Base-by-base conservation (phyloP, 64 coral and sea anemone genomes). In the Actinia equina region DNA sequence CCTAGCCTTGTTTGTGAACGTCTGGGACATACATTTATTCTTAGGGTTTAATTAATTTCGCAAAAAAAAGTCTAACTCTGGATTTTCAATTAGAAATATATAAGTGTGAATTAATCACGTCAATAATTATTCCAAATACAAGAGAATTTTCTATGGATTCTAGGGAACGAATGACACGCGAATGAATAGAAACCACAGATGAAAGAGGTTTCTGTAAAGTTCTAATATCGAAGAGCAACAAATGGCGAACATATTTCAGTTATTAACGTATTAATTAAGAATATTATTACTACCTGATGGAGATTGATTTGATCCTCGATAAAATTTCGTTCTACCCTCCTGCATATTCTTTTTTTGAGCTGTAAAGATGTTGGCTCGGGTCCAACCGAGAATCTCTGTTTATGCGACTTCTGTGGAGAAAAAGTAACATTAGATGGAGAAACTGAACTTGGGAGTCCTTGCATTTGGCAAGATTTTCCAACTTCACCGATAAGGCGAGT, bases 331-430 rank as follows among this genome's bases (percentile, higher is more conserved):
- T 92, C 85, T 12, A 87, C 77, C 18, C 85, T 52, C 10, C 83
- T 87, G 9, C 85, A 92, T 81, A 92, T 87, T 22, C 85, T 87
- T 64, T 85, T 51, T 58, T 77, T 79, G 3, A 92, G 30, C 51
- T 80, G 57, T 13, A 82, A 4, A 7, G 85, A 79, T 13, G 80
- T 70, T 52, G 90, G n/a, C 43, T 81, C 43, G 3, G 78, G 43
- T 4, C 78, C 78, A 37, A 44, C 43, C 16, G 78, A 81, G 49
- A 43, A 51, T 44, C 41, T 44, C 3, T 46, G 43, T 74, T 74
- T 26, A 11, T 41, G 12, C 10, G 69, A 65, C 15, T 17, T 46
- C 78, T 81, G 78, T 52, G 41, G 44, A 81, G 78, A 81, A 81
- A 81, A 81, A 19, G 1, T 44, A 18, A 81, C 78, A 22, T 81